Base-by-base conservation (phyloP, 2,113 vertebrate genomes). In the Apteryx mantelli region DNA sequence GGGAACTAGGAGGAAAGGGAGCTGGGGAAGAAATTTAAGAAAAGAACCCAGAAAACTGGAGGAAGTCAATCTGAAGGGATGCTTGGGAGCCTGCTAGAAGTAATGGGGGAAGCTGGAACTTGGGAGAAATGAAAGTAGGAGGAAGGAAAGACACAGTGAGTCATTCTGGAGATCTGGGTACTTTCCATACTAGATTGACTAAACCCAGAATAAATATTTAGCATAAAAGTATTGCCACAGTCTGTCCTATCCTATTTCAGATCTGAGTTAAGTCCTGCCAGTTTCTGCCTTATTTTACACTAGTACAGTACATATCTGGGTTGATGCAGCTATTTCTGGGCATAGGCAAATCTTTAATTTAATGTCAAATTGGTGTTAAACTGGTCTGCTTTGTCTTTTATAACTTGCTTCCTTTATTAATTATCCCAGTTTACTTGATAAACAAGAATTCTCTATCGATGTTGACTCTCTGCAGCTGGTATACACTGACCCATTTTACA, bases 311-410 rank as follows among this genome's bases (percentile, higher is more conserved):
- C 4, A 3, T 95, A 95, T 95, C 91, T 97, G 68, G 94, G 96
- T 93, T 95, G 94, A 96, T 85, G 70, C 26, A 93, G 83, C 96
- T 97, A 95, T 95, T 96, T 95, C 77, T 92, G 64, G 58, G 79
- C 64, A 81, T 14, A 94, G 82, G 55, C 44, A 85, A 70, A 32
- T 86, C 60, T 82, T 91, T 88, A 94, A 95, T 86, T 95, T 93
- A 16, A 85, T 36, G 40, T 53, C 61, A 89, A 52, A 91, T 82
- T 87, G 42, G 61, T 76, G 48, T 82, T 91, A 91, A 89, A 91
- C 48, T 12, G 1, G 32, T 84, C 78, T 96, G 50, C 60, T 95
- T 93, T 93, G 82, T 70, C 85, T 71, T 97, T 89, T 55, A 11
- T 80, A 68, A 74, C 60, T 88, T 88, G 80, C 48, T 74, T 58